Conservation (phyloP, 2,113 vertebrate species). For the Hyperoodon ampullatus region DNA sequence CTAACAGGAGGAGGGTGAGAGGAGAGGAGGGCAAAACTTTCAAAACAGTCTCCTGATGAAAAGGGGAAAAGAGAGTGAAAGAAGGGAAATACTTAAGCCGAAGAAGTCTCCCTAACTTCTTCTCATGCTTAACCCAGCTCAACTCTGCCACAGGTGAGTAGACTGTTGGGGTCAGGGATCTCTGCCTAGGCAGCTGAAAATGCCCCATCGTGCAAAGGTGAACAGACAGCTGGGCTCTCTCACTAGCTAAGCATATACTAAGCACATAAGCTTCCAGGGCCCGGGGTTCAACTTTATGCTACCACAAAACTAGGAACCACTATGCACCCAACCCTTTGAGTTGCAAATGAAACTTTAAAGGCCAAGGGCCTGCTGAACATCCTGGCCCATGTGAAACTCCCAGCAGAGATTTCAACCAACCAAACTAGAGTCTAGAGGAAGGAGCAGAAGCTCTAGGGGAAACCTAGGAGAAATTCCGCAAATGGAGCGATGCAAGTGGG, state of each 20-base stretch:
- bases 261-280: not conserved
- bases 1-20: not conserved
- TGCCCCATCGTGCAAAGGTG: not conserved
- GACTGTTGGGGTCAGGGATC: not conserved
- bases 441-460: not conserved
- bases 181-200: not conserved
- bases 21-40: not conserved
- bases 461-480: not conserved
- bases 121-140: not conserved
- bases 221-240: not conserved
- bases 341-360: not conserved
- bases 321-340: not conserved
- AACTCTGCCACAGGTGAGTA: not conserved
- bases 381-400: not conserved
- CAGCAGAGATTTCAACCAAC: not conserved
- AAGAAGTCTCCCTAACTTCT: not conserved
- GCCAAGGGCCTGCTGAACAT: too few species aligned
- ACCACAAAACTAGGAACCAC: too few species aligned
- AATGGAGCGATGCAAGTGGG: accelerated
- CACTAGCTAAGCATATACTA: not conserved
- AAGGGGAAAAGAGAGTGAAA: not conserved
- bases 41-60: not conserved
- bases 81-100: not conserved
- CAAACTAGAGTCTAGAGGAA: not conserved
- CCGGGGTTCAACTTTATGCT: not conserved